phyloP scores from a whole-genome alignment of 1,140 invertebrate species.

The Trachymyrmex cornetzi region DNA sequence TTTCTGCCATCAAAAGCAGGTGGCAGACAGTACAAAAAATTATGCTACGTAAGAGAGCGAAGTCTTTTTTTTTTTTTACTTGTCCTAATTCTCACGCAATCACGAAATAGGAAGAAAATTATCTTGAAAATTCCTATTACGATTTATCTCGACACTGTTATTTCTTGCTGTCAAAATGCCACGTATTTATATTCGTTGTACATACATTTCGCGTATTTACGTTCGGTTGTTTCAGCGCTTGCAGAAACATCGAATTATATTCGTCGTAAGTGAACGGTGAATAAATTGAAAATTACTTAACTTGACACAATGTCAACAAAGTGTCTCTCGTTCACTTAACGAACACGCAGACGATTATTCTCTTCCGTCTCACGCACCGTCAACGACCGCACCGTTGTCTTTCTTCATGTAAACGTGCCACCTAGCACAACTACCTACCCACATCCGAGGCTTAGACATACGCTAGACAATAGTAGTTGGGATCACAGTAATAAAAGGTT shows the following conservation, averaged over 20 bases:
- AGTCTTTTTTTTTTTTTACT: not conserved
- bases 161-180: not conserved
- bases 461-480: slow-evolving; percentile 26
- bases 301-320: not conserved
- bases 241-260: not conserved
- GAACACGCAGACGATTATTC: not conserved
- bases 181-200: not conserved
- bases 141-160: not conserved
- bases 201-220: not conserved
- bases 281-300: slow-evolving; percentile 24
- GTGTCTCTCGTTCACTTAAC: not conserved
- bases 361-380: not conserved
- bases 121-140: not conserved
- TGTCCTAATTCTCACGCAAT: not conserved
- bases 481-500: slow-evolving; percentile 9
- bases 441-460: not conserved
- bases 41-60: not conserved
- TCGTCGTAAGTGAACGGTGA: not conserved
- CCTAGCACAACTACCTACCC: not conserved
- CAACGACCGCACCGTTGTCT: not conserved
- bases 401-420: slow-evolving; percentile 7
- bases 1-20: not conserved
- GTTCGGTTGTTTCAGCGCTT: not conserved
- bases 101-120: not conserved
- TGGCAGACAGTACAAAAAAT: not conserved